phyloP scores from a whole-genome alignment of 2,888 invertebrate species.

The Allophyes oxyacanthae region DNA sequence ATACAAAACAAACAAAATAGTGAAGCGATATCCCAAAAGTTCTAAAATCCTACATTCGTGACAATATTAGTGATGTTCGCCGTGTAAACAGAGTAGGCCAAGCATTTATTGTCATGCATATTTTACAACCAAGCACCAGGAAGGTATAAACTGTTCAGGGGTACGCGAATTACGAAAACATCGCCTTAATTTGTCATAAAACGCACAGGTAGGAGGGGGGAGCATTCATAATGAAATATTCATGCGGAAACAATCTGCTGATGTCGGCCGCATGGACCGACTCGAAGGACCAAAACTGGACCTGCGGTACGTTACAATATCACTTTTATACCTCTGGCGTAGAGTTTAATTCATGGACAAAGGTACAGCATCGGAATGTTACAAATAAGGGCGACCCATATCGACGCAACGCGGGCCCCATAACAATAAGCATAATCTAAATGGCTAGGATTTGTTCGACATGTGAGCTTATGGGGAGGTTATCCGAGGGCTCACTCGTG shows the following conservation, averaged over 20 bases:
- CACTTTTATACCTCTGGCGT: constrained; percentile 43
- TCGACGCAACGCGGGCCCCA: constrained; percentile 64
- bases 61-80: background rate
- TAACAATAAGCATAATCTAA: constrained; percentile 79
- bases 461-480: constrained; percentile 57
- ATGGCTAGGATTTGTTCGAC: constrained; percentile 73
- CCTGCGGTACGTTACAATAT: constrained; percentile 38
- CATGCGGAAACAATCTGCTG: constrained; percentile 71
- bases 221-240: constrained; percentile 76
- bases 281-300: constrained; percentile 11
- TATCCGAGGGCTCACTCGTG: constrained; percentile 52
- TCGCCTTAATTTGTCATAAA: constrained; percentile 47
- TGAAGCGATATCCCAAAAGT: too few species aligned
- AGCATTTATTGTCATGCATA: constrained; percentile 7
- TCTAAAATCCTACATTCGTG: background rate
- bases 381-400: constrained; percentile 63
- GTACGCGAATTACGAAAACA: constrained; percentile 25
- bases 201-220: constrained; percentile 52
- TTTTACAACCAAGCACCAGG: constrained; percentile 7
- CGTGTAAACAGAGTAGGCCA: background rate
- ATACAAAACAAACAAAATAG: constrained; percentile 11
- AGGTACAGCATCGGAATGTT: constrained; percentile 31
- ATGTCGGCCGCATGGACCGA: constrained; percentile 57
- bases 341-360: constrained; percentile 51
- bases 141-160: constrained; percentile 7